Conservation (phyloP, 1,140 invertebrate genomes). For the Stratiolaelaps scimitus region DNA sequence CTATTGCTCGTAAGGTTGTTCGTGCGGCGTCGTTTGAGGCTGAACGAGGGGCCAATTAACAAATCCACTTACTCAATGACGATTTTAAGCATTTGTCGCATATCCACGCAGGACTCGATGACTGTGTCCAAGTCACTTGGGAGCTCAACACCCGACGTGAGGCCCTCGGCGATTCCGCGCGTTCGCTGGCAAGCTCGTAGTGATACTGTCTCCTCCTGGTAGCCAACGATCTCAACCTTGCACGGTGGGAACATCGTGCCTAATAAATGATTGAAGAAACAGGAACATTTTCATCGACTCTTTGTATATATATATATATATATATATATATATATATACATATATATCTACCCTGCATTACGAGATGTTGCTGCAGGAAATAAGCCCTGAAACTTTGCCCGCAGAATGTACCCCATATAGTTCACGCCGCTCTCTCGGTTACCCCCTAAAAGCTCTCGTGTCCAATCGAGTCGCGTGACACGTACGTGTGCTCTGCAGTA, state of each 20-base stretch:
- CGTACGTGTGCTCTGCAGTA: too few relatives aligned
- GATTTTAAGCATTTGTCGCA: slow-evolving; percentile 60
- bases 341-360: too few relatives aligned
- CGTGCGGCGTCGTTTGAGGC: background rate
- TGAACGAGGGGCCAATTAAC: background rate
- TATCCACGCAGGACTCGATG: slow-evolving; percentile 39
- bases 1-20: too few relatives aligned
- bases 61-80: slow-evolving; percentile 46
- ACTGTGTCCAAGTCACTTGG: slow-evolving; percentile 5
- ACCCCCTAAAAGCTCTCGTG: too few relatives aligned
- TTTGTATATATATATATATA: too few relatives aligned
- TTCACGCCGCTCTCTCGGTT: too few relatives aligned
- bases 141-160: background rate
- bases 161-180: background rate
- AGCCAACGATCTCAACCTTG: slow-evolving; percentile 50
- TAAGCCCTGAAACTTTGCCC: too few relatives aligned
- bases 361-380: too few relatives aligned
- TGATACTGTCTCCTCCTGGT: slow-evolving; percentile 68
- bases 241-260: slow-evolving; percentile 55
- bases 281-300: too few relatives aligned
- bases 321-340: too few relatives aligned
- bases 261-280: slow-evolving; percentile 55
- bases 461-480: too few relatives aligned
- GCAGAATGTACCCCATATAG: too few relatives aligned
- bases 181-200: slow-evolving; percentile 37